Evolutionary conservation across 2,113 vertebrate genomes (phyloP).

Genomic region (Cottus gobio): DNA sequence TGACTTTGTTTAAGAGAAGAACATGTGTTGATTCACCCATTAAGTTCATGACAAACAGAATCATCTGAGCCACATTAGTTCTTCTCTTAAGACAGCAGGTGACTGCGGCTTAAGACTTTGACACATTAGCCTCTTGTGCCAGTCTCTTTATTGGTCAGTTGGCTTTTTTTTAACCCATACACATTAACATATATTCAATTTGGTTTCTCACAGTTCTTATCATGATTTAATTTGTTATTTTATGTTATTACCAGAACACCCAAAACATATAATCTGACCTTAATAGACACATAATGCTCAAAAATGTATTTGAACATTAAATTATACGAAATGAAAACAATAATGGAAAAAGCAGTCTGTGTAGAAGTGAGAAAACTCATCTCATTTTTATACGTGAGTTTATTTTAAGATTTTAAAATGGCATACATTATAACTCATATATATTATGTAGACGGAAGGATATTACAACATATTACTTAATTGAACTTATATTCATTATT

Average conservation of each 20-base stretch:
- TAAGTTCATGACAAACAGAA: background rate
- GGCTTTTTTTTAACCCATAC: background rate
- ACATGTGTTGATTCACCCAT: background rate
- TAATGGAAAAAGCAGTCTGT: background rate
- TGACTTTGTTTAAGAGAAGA: slow-evolving; percentile 16
- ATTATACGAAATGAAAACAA: background rate
- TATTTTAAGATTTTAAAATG: background rate
- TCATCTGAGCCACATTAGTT: background rate
- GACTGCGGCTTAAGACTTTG: slow-evolving; percentile 1
- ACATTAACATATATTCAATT: background rate
- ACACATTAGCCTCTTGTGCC: background rate
- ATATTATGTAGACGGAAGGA: background rate
- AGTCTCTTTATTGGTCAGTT: background rate
- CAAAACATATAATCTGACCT: background rate
- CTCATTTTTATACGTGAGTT: background rate
- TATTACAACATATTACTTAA: background rate
- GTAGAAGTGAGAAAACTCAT: background rate
- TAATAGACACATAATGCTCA: background rate
- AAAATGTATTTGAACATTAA: background rate
- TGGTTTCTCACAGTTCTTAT: background rate
- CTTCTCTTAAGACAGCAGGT: background rate
- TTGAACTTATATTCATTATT: background rate
- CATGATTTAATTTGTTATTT: background rate
- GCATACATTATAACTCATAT: background rate
- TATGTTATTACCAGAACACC: background rate